A percentile compares a stretch with the other conserved stretches of the same genome.
Evolutionary conservation across 2,797 vertebrate species (phyloP).

Genomic region (Pempheris klunzingeri): DNA sequence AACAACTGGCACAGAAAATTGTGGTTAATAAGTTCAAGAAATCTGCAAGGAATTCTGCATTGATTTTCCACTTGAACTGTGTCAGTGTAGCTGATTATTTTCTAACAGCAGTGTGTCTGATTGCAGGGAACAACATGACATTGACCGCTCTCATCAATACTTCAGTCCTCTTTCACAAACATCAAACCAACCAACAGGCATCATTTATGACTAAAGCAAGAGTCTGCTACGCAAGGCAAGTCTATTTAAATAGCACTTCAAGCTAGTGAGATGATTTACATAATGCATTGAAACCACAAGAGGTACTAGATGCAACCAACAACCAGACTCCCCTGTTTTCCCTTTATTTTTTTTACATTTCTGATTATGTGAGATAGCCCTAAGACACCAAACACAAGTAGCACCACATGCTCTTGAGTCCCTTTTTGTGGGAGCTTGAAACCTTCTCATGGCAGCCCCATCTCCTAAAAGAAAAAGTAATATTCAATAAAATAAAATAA

Average conservation of each 20-base stretch:
- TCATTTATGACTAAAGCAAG: constrained; percentile 1
- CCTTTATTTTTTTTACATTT: background rate
- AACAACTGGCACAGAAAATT: constrained; percentile 10
- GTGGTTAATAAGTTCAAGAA: constrained; percentile 49
- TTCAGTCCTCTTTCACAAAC: constrained; percentile 29
- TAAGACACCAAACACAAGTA: constrained; percentile 30
- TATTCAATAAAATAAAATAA: no score
- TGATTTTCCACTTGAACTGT: constrained; percentile 56
- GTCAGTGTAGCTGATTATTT: constrained; percentile 48
- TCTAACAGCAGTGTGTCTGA: constrained; percentile 42
- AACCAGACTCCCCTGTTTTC: background rate
- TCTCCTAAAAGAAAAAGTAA: background rate
- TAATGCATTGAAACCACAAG: constrained; percentile 7
- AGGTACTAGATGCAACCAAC: background rate
- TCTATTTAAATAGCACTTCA: background rate
- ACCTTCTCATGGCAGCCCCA: background rate
- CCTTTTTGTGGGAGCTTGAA: constrained; percentile 17
- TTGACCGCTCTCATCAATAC: constrained; percentile 22
- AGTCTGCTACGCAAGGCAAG: background rate
- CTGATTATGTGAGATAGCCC: background rate
- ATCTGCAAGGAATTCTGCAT: constrained; percentile 36
- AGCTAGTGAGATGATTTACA: background rate
- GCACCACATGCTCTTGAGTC: constrained; percentile 12
- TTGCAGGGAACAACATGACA: constrained; percentile 33
- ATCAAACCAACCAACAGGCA: background rate